A percentile compares a stretch with the other conserved stretches of the same genome.
phyloP scores from a whole-genome alignment of 2,113 vertebrate genomes.

The Podarcis cretensis region DNA sequence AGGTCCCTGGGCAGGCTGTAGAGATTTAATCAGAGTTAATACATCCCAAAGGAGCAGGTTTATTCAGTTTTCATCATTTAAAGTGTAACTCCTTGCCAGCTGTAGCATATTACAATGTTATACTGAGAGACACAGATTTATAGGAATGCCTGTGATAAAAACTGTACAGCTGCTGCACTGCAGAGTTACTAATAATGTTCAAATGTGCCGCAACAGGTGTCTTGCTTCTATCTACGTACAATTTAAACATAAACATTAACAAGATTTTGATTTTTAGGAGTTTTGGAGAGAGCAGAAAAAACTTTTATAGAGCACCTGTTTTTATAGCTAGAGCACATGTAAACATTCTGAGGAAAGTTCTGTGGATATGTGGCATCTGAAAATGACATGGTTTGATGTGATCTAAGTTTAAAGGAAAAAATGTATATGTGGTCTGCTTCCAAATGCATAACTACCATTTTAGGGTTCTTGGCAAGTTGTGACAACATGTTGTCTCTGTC shows the following conservation, averaged over 20 bases:
- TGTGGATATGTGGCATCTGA: not conserved
- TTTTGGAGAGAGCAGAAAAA: not conserved
- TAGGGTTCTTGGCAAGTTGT: not conserved
- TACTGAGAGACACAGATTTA: conserved; percentile 15
- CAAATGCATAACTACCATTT: not conserved
- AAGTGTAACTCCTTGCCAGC: conserved; percentile 25
- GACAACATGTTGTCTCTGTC: not conserved
- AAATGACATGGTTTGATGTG: not conserved
- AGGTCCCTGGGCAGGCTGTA: not conserved
- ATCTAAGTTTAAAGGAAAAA: not conserved
- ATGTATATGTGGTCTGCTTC: not conserved
- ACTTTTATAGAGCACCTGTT: not conserved
- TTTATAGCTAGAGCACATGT: not conserved
- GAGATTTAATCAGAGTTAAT: conserved; percentile 30
- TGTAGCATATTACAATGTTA: conserved; percentile 36
- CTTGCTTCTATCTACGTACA: not conserved
- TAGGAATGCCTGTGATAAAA: conserved; percentile 16
- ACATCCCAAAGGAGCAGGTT: not conserved
- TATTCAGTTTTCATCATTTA: conserved; percentile 32
- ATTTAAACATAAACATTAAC: not conserved
- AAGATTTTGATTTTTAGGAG: not conserved
- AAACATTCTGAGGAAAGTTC: not conserved
- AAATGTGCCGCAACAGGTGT: not conserved
- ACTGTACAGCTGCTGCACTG: conserved; percentile 5
- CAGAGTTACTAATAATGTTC: not conserved